Evolutionary conservation across 2,113 vertebrate genomes (phyloP).

Genomic region (Mobula hypostoma): DNA sequence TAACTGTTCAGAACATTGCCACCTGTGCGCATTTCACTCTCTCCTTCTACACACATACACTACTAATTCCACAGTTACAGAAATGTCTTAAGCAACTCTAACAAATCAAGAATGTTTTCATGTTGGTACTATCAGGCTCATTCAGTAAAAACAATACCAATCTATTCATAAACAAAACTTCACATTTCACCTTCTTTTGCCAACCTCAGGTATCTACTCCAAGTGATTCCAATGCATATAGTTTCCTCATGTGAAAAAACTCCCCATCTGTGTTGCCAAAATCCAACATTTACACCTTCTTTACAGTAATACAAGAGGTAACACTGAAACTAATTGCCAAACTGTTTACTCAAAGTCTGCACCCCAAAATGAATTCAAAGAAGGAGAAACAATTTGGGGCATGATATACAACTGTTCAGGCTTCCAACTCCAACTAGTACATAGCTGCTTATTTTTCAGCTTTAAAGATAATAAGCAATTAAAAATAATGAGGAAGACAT

Average conservation of each 20-base stretch:
- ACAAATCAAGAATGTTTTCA: background rate
- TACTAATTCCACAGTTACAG: too few relatives aligned
- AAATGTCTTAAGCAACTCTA: background rate
- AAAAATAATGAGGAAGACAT: background rate
- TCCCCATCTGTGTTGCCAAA: background rate
- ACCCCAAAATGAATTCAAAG: background rate
- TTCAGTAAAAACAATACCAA: background rate
- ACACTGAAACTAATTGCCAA: background rate
- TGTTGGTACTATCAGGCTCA: background rate
- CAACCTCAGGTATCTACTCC: background rate
- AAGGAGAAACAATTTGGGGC: background rate
- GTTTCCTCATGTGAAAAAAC: background rate
- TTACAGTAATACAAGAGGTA: background rate
- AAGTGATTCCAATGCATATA: too few relatives aligned
- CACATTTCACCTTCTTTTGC: background rate
- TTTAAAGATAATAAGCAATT: background rate
- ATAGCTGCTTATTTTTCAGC: background rate
- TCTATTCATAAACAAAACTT: background rate
- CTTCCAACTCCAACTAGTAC: background rate
- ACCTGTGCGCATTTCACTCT: too few relatives aligned
- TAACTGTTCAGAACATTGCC: too few relatives aligned
- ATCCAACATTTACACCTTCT: background rate
- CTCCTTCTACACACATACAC: too few relatives aligned
- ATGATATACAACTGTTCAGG: background rate
- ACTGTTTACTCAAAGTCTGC: background rate